phyloP scores from a whole-genome alignment of 2,797 vertebrate genomes.

The Intellagama lesueurii region DNA sequence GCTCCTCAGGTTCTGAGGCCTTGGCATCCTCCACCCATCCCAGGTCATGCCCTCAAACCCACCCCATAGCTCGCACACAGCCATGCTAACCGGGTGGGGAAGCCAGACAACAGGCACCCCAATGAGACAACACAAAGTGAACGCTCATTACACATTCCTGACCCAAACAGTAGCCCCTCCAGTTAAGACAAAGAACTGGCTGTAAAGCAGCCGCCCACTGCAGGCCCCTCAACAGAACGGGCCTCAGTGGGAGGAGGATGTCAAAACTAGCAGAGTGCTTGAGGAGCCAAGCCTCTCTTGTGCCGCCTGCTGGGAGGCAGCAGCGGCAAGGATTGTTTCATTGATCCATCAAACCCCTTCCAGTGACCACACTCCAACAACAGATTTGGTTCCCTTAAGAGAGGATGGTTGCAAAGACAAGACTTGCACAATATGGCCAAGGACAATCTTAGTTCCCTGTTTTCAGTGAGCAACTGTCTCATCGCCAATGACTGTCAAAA shows the following conservation, averaged over 20 bases:
- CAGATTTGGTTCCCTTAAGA: neutral
- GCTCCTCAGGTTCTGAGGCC: neutral
- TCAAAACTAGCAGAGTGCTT: conserved; percentile 20
- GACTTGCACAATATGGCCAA: neutral
- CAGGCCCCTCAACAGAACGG: conserved; percentile 26
- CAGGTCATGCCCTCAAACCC: conserved; percentile 30
- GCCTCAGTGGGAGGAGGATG: conserved; percentile 30
- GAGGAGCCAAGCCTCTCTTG: neutral
- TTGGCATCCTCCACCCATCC: neutral
- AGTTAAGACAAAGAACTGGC: conserved; percentile 36
- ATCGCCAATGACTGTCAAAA: neutral
- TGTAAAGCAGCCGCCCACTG: conserved; percentile 20
- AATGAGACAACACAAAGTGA: conserved; percentile 38
- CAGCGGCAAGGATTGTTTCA: neutral
- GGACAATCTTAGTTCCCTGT: neutral
- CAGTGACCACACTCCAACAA: neutral
- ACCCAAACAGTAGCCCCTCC: conserved; percentile 41
- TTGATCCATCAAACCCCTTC: neutral
- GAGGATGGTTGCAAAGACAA: neutral
- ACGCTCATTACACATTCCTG: conserved; percentile 34
- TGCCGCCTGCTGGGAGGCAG: conserved; percentile 24
- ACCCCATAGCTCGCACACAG: neutral
- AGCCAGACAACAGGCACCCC: conserved; percentile 29
- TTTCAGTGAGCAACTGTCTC: neutral
- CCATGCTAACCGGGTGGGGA: conserved; percentile 6